Evolutionary conservation across 2,888 invertebrate species (phyloP), one percentile per base, ranked within the genome.

Genomic region (Melinopterus prodromus): DNA sequence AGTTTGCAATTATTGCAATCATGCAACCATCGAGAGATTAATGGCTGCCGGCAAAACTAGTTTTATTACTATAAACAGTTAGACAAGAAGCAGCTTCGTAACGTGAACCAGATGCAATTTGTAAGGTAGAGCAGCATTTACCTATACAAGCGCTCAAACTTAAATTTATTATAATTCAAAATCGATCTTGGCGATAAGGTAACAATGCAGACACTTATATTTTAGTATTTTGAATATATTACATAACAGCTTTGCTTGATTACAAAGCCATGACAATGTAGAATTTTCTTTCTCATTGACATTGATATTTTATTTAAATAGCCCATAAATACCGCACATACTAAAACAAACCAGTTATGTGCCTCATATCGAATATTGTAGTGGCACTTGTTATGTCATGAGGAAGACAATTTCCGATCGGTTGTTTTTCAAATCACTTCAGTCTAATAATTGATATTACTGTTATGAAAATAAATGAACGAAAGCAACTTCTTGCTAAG

Each of bases 51-150:
- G 26, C 12, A 16, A 69, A 79, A 79, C 79, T 81, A 77, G 81
- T 81, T 79, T 81, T 79, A 81, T 81, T 81, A 72, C 69, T 76
- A 78, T 81, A 78, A 79, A 81, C 81, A 81, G 81, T 81, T 81
- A 81, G 70, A 53, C 78, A 75, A 79, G 16, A 77, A 2, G 53
- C 53, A 26, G 26, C 26, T 26, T 53, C 53, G 53, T 26, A 26
- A 26, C 3, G 26, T 26, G 26, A 26, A 26, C 9, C 53, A 53
- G 53, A 53, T 53, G 53, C 53, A 53, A 53, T 53, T 53, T 53
- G 53, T 12, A 53, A 53, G 53, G 7, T 53, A 12, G 53, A 53
- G 53, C 53, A 12, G 53, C 26, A 26, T 26, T 53, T 53, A 38
- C 53, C 12, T 12, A 53, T 53, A 9, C 53, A 53, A 53, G 9